These are phyloP conservation scores for Falco biarmicus DNA, from an alignment of 2,797 vertebrate species.

Conservation along the genomic window DNA sequence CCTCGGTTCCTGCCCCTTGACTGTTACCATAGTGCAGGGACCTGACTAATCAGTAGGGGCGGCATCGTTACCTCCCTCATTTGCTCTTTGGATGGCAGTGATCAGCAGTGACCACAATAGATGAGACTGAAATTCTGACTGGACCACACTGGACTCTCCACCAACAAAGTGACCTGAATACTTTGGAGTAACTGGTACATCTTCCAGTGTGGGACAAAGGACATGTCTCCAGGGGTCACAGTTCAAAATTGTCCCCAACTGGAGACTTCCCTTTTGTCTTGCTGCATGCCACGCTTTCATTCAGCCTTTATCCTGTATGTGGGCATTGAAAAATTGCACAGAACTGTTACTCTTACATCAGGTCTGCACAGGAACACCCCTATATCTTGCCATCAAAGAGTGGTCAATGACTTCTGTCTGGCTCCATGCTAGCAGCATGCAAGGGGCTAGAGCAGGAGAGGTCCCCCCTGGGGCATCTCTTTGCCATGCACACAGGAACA, in stretches of 20 bases:
- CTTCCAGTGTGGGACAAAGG: background rate
- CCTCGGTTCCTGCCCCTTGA: background rate
- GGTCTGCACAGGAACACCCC: background rate
- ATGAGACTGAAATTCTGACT: background rate
- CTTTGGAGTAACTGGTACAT: background rate
- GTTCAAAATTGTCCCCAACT: background rate
- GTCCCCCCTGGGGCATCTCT: background rate
- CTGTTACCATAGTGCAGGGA: background rate
- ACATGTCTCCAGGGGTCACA: background rate
- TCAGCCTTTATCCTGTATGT: background rate
- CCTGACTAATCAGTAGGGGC: background rate
- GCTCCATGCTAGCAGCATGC: background rate
- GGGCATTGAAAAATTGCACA: background rate
- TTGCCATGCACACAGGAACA: background rate
- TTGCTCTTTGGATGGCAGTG: fast-evolving
- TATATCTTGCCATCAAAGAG: background rate
- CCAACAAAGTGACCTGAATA: background rate
- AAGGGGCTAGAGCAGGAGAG: background rate
- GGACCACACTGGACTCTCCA: background rate
- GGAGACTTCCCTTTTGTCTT: background rate
- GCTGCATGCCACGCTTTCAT: background rate
- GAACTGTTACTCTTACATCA: background rate
- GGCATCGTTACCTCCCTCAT: background rate
- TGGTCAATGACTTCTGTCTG: background rate
- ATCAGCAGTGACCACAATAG: background rate